Base-by-base conservation (phyloP, 2,888 invertebrate species). In the Apamea sordens region DNA sequence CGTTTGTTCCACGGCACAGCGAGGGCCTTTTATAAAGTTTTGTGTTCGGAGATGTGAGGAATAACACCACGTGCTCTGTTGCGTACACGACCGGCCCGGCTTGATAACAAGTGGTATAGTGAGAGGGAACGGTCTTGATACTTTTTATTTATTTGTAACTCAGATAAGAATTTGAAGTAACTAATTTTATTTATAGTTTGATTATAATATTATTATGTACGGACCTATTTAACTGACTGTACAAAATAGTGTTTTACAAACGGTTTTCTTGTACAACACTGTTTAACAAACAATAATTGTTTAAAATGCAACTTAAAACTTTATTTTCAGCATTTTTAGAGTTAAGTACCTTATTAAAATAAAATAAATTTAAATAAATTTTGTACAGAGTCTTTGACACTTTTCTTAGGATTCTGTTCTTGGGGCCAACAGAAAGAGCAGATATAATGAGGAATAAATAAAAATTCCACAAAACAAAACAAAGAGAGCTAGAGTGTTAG, bases 11-110 rank as follows among this genome's bases (percentile, higher is more conserved):
- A 87, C 89, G 82, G 85, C 89, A 89, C 88, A 91, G 91, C 83
- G 91, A 90, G 92, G 91, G 93, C 94, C 95, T 94, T 95, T 95
- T 95, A 96, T 96, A 95, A 95, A 94, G 93, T 95, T 94, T 93
- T 91, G 91, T 88, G 91, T 90, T 87, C 92, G 88, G 91, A 90
- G 91, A 88, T 91, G 88, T 83, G 86, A 92, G 90, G 85, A 86
- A 88, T 89, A 87, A 85, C 86, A 92, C 94, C 96, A 95, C 96
- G 95, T 96, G 96, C 91, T 94, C 86, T 79, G 56, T 90, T 92
- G 91, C 92, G 93, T 90, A 93, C 88, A 86, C 90, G 90, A 86
- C 92, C 91, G 92, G 92, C 91, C 88, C 90, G 89, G 88, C 90
- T 90, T 94, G 96, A 95, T 96, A 95, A 95, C 93, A 93, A 88